Conservation (phyloP, 2,113 vertebrate genomes). For the Melospiza melodia region DNA sequence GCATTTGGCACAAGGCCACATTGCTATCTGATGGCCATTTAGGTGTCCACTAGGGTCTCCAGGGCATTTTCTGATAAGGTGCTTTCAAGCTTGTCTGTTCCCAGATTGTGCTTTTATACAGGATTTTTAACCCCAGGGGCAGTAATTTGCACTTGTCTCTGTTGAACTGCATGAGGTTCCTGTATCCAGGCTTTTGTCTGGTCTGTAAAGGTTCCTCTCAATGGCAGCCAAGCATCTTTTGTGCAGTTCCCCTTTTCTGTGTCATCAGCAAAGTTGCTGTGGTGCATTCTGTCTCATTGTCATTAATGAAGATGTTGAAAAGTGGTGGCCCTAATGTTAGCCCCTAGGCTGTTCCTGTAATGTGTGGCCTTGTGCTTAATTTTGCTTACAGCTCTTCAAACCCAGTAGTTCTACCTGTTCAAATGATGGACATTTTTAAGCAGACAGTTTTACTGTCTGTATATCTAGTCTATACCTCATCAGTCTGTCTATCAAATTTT, state of each 20-base stretch:
- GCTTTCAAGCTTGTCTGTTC: neutral
- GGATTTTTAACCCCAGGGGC: neutral
- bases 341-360: neutral
- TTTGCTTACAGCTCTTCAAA: neutral
- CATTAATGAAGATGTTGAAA: neutral
- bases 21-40: neutral
- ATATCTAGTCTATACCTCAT: neutral
- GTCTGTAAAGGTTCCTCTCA: neutral
- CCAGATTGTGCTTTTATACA: neutral
- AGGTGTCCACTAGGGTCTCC: neutral
- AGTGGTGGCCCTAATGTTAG: neutral
- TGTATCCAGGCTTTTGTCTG: neutral
- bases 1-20: neutral
- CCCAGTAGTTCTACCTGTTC: neutral
- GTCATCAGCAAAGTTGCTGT: neutral
- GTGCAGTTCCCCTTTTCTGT: neutral
- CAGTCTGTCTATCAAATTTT: neutral
- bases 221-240: neutral
- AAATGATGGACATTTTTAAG: neutral
- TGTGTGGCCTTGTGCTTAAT: neutral
- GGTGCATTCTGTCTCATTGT: neutral
- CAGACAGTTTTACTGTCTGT: neutral
- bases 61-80: neutral
- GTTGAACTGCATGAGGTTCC: neutral
- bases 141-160: neutral